phyloP scores from a whole-genome alignment of 2,113 vertebrate species.

The Xenotilapia flavipinnis region DNA sequence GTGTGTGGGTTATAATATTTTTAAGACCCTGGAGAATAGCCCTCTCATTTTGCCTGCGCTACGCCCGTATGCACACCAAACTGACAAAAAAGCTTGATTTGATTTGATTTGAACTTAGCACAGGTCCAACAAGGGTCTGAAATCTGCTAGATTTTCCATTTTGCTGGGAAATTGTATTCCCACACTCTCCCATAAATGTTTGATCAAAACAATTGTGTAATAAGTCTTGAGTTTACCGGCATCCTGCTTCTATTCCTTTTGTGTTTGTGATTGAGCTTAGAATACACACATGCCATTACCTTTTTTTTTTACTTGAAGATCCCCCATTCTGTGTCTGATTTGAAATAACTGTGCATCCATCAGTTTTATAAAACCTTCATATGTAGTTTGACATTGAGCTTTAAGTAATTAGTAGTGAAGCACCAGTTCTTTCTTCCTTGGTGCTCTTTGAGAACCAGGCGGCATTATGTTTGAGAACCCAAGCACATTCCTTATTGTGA shows the following conservation, averaged over 20 bases:
- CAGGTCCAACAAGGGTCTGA: neutral
- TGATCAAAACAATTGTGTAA: neutral
- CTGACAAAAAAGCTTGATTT: neutral
- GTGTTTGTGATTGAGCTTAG: neutral
- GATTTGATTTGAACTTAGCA: neutral
- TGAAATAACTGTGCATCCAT: neutral
- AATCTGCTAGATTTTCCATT: neutral
- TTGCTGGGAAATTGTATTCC: neutral
- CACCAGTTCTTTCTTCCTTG: neutral
- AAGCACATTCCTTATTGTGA: neutral
- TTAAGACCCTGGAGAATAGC: neutral
- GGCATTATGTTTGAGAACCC: neutral
- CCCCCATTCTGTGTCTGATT: neutral
- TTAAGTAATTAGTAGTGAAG: neutral
- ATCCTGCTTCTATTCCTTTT: neutral
- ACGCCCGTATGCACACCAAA: neutral
- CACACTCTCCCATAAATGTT: neutral
- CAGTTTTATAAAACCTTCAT: neutral
- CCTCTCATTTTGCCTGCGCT: neutral
- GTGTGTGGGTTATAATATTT: neutral
- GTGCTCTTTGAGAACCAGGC: neutral
- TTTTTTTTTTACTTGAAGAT: neutral
- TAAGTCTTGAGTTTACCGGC: neutral
- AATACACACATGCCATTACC: neutral
- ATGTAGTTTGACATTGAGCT: neutral